Conservation (phyloP, 2,888 invertebrate genomes). For the Tetranychus piercei region DNA sequence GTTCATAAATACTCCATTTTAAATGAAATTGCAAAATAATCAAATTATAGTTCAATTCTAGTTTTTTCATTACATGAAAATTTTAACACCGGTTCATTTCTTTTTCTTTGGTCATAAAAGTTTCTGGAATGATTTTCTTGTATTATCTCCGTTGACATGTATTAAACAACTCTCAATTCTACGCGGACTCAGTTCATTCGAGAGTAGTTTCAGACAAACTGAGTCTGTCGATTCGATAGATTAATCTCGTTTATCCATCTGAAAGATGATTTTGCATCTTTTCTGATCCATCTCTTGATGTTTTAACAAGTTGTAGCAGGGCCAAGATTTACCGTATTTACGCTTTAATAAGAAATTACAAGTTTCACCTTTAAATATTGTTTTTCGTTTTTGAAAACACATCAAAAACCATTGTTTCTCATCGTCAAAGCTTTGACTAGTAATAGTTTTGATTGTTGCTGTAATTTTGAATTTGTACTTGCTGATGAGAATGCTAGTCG, state of each 20-base stretch:
- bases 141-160: conserved; percentile 20
- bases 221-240: not conserved
- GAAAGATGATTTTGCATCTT: not conserved
- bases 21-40: too few relatives aligned
- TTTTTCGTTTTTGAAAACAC: too few relatives aligned
- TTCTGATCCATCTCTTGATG: not conserved
- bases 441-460: too few relatives aligned
- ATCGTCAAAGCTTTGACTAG: too few relatives aligned
- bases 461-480: too few relatives aligned
- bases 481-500: not conserved
- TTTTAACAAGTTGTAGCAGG: not conserved
- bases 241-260: not conserved
- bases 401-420: too few relatives aligned
- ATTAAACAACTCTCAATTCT: not conserved
- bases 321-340: not conserved
- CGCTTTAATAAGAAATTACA: not conserved
- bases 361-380: not conserved
- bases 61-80: too few relatives aligned
- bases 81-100: too few relatives aligned
- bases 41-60: too few relatives aligned
- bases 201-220: not conserved
- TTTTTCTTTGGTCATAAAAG: too few relatives aligned
- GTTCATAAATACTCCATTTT: too few relatives aligned
- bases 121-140: too few relatives aligned
- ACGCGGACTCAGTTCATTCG: not conserved